Evolutionary conservation across 2,113 vertebrate genomes (phyloP), one percentile per base, ranked within the genome.

Genomic region (Ahaetulla prasina): DNA sequence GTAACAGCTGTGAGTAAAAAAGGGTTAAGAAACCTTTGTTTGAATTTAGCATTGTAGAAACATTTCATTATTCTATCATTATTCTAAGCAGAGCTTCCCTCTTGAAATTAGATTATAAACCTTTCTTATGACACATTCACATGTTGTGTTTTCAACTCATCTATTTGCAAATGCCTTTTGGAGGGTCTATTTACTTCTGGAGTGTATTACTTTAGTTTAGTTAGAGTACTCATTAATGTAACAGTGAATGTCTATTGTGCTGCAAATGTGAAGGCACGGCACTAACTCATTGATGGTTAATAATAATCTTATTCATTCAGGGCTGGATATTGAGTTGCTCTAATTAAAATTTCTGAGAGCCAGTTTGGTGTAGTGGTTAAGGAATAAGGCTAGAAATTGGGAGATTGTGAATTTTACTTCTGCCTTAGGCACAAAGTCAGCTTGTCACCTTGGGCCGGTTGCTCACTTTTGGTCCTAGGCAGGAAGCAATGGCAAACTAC

Each of bases 11-110:
- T 0, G 0, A 91, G 85, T 55, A 91, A 45, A 9, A 25, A 92
- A 95, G 87, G 87, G 45, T 43, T 49, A 94, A 80, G 93, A 94
- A 91, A 89, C 47, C 0, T 91, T 89, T 55, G 39, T 85, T 1
- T 0, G 87, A 94, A 95, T 93, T 93, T 88, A 95, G 50, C 0
- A 0, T 84, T 92, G 89, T 92, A 5, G 23, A 80, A 88, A 55
- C 3, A 86, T 92, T 47, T 5, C 87, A 49, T n/a, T 0, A 0
- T 85, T 14, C 12, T 23, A 27, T 8, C 87, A 45, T 27, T 0
- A 0, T 84, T 14, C 16, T 20, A n/a, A 88, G 80, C 63, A 91
- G 68, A 94, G 50, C 50, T 85, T 50, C 45, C 22, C 90, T 89
- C 87, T 45, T 39, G 5, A 45, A 91, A 92, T 16, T 30, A 85